phyloP scores from a whole-genome alignment of 2,113 vertebrate species.

The Chlorodrepanis virens region DNA sequence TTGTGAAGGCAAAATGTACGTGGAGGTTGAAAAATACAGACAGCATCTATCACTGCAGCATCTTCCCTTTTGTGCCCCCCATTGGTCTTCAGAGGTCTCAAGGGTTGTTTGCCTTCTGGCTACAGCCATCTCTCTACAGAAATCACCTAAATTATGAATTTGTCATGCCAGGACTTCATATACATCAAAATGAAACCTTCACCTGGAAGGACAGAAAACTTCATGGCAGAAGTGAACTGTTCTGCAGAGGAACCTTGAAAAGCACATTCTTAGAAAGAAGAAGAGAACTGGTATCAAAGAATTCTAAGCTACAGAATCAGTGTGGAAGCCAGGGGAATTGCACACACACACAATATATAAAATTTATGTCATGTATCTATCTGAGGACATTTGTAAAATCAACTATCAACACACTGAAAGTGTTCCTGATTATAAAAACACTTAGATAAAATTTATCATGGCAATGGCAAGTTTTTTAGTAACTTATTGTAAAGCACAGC shows the following conservation, averaged over 20 bases:
- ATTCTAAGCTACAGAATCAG: neutral
- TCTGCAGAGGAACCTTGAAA: neutral
- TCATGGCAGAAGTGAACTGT: neutral
- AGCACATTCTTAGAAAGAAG: neutral
- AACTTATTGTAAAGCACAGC: neutral
- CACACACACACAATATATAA: neutral
- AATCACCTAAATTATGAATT: neutral
- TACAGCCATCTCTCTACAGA: neutral
- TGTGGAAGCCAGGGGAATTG: accelerated
- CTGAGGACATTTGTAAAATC: neutral
- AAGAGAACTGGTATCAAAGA: neutral
- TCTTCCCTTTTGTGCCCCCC: neutral
- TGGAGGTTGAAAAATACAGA: neutral
- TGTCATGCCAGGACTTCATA: neutral
- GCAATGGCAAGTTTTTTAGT: neutral
- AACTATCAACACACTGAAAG: neutral
- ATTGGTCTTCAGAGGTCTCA: neutral
- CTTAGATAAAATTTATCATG: neutral
- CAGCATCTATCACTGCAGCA: neutral
- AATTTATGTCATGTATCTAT: neutral
- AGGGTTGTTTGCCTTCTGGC: neutral
- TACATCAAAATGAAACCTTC: neutral
- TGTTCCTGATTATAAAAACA: neutral
- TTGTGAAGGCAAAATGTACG: neutral
- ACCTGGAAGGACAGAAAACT: neutral